Base-by-base conservation (phyloP, 2,113 vertebrate genomes). In the Labeo rohita region DNA sequence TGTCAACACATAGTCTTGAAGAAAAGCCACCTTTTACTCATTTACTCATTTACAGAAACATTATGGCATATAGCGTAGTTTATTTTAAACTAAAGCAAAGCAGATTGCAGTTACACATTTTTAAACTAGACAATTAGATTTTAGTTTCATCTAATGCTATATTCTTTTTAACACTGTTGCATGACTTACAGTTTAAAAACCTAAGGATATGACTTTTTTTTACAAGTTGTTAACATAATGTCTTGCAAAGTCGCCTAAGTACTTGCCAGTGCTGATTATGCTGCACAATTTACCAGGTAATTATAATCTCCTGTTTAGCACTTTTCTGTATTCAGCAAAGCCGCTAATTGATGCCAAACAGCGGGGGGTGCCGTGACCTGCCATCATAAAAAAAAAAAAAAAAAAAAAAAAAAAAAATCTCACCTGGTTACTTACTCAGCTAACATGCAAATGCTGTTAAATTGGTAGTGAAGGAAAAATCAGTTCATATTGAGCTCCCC, bases 401-500 rank as follows among this genome's bases (percentile, higher is more conserved):
- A 28, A 28, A 28, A 28, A 11, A 54, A 80, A 28, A 28, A 28
- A 28, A 28, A 28, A 28, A 28, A 63, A 23, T 43, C 77, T 80
- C 77, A 78, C 39, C 79, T 80, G 39, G 39, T 65, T 82, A 68
- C 45, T 68, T 66, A 66, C 78, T 34, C 80, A 82, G 61, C 43
- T 68, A 82, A 12, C 80, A 68, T 82, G 80, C 13, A 50, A 70
- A 66, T 50, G n/a, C 23, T 68, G 47, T 52, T 70, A 82, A 68
- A 66, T 34, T 15, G 15, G 23, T 9, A 34, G 12, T 68, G 61
- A 82, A 1, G 5, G 63, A 6, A 36, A 78, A 76, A 65, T 78
- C 50, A 45, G 21, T 86, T 75, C 59, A 75, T 47, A 68, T 28
- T 36, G 56, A 50, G 34, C 34, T 68, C 34, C 89, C 88, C 90